phyloP scores from a whole-genome alignment of 2,888 invertebrate genomes.

The Chrysolina oricalcia region DNA sequence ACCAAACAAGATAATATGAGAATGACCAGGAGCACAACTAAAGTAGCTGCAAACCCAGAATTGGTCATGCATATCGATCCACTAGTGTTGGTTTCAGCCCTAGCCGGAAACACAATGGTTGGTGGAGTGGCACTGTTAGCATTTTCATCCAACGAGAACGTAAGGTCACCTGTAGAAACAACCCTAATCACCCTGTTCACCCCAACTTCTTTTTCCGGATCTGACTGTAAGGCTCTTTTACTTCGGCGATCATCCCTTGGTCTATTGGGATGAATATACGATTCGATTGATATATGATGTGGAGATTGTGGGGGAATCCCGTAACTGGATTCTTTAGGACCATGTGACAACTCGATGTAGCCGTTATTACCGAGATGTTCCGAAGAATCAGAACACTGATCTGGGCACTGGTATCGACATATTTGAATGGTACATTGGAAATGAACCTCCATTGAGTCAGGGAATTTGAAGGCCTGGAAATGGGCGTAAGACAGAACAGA shows the following conservation, averaged over 20 bases:
- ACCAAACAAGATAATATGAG: constrained; percentile 89
- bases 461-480: constrained; percentile 97
- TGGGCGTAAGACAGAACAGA: constrained; percentile 93
- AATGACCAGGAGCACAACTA: constrained; percentile 87
- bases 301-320: constrained; percentile 81
- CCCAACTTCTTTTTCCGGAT: constrained; percentile 87
- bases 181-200: constrained; percentile 90
- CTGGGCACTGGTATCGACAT: constrained; percentile 93
- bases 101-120: constrained; percentile 83
- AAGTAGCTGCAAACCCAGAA: constrained; percentile 91
- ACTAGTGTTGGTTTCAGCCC: constrained; percentile 72
- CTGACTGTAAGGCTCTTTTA: constrained; percentile 74
- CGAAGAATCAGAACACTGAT: constrained; percentile 81
- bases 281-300: constrained; percentile 76
- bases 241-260: constrained; percentile 84
- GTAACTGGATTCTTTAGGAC: constrained; percentile 76
- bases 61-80: constrained; percentile 94
- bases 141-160: constrained; percentile 85
- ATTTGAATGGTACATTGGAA: constrained; percentile 97
- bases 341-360: constrained; percentile 76
- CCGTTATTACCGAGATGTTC: constrained; percentile 63
- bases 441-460: constrained; percentile 96
- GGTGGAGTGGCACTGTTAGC: constrained; percentile 75
- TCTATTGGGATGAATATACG: constrained; percentile 80
- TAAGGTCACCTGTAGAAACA: constrained; percentile 91